Evolutionary conservation across 2,888 invertebrate genomes (phyloP).

Genomic region (Perizoma affinitatum): DNA sequence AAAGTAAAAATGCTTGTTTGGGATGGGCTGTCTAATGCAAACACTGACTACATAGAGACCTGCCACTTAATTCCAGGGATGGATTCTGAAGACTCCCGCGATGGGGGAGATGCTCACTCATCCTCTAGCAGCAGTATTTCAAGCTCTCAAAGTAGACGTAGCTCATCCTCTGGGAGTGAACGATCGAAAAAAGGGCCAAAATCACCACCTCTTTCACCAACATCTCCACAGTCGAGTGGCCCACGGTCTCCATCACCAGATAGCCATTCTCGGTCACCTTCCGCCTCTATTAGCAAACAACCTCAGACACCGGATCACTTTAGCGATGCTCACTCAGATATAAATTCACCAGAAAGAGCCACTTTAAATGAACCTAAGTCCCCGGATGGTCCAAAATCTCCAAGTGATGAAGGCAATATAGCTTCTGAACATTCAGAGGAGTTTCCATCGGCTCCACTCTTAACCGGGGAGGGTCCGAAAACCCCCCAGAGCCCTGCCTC

Average conservation of each 20-base stretch:
- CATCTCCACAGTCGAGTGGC: constrained; percentile 48
- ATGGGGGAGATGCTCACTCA: constrained; percentile 73
- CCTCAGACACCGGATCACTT: constrained; percentile 69
- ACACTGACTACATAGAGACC: constrained; percentile 43
- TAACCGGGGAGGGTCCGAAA: constrained; percentile 67
- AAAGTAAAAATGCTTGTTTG: constrained; percentile 53
- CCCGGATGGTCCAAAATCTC: constrained; percentile 76
- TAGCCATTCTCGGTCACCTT: constrained; percentile 60
- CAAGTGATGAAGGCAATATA: constrained; percentile 61
- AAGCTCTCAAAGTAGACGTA: constrained; percentile 72
- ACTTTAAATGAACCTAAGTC: constrained; percentile 73
- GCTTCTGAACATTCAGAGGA: constrained; percentile 58
- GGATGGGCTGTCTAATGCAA: constrained; percentile 42
- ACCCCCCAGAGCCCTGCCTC: constrained; percentile 68
- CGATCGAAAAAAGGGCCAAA: constrained; percentile 69
- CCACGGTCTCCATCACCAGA: constrained; percentile 66
- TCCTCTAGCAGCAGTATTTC: constrained; percentile 80
- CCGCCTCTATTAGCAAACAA: constrained; percentile 49
- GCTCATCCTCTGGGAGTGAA: constrained; percentile 73
- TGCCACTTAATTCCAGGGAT: constrained; percentile 73
- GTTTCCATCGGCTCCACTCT: constrained; percentile 57
- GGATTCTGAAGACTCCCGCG: constrained; percentile 86
- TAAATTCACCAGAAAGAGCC: constrained; percentile 75
- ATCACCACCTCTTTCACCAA: constrained; percentile 59
- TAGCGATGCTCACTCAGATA: constrained; percentile 74